phyloP scores from a whole-genome alignment of 2,888 invertebrate genomes.

The Clistopyga incitator region DNA sequence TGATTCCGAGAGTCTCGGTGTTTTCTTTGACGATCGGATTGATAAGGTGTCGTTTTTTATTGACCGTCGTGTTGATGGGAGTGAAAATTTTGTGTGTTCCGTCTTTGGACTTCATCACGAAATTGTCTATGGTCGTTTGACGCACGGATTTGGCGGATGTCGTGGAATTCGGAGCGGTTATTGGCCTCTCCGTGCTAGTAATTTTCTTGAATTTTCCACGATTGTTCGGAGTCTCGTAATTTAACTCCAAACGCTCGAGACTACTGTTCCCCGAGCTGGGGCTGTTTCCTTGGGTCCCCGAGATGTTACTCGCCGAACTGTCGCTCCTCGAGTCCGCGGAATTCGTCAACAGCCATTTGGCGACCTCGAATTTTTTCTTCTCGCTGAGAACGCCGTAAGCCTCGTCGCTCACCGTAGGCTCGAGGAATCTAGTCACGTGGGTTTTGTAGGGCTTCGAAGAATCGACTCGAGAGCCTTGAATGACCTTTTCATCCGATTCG shows the following conservation, averaged over 20 bases:
- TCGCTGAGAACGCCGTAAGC: constrained; percentile 58
- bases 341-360: constrained; percentile 79
- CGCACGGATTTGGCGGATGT: constrained; percentile 25
- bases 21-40: constrained; percentile 28
- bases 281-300: constrained; percentile 74
- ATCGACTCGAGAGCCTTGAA: constrained; percentile 46
- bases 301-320: constrained; percentile 75
- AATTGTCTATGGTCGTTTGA: constrained; percentile 67
- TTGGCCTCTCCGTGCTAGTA: constrained; percentile 22
- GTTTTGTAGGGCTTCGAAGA: constrained; percentile 64
- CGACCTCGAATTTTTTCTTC: constrained; percentile 78
- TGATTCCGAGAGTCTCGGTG: constrained; percentile 61
- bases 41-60: constrained; percentile 1
- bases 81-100: constrained; percentile 32
- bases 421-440: constrained; percentile 67
- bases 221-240: constrained; percentile 83
- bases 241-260: constrained; percentile 80
- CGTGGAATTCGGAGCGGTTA: not conserved
- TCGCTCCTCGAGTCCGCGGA: constrained; percentile 72
- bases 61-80: not conserved
- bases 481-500: constrained; percentile 65
- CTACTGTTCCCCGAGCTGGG: constrained; percentile 81
- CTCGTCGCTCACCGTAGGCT: constrained; percentile 42
- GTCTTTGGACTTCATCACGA: constrained; percentile 55
- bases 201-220: constrained; percentile 72